phyloP scores from a whole-genome alignment of 2,888 invertebrate genomes.

The Lacanobia wlatinum region DNA sequence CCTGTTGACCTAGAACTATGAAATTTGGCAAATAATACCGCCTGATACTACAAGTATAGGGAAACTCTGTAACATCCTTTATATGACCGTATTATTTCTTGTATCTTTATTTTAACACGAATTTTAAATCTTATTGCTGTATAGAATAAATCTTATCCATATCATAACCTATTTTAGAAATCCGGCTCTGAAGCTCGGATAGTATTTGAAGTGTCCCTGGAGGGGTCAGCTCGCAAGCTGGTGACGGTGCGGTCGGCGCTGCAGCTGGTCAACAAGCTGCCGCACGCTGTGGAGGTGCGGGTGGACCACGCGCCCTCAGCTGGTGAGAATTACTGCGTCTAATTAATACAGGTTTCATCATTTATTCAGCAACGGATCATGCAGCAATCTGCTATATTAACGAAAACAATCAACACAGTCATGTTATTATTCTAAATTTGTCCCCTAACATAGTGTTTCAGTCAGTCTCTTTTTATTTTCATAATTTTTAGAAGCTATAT shows the following conservation, averaged over 20 bases:
- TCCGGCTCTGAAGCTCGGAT: slow-evolving; percentile 93
- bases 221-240: slow-evolving; percentile 98
- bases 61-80: too few species aligned
- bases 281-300: slow-evolving; percentile 91
- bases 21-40: too few species aligned
- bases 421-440: not conserved
- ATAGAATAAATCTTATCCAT: too few species aligned
- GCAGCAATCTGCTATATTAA: too few species aligned
- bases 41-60: too few species aligned
- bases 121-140: too few species aligned
- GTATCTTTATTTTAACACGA: too few species aligned
- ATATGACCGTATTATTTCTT: too few species aligned
- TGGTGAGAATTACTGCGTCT: slow-evolving; percentile 63
- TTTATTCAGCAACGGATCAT: not conserved
- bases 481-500: not conserved
- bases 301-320: slow-evolving; percentile 80
- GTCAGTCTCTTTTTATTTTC: not conserved
- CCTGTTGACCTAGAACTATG: too few species aligned
- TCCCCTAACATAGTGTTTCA: not conserved
- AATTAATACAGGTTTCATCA: not conserved
- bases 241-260: slow-evolving; percentile 98
- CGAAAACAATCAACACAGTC: not conserved
- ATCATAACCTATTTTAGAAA: slow-evolving; percentile 69
- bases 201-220: slow-evolving; percentile 97
- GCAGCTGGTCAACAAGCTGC: slow-evolving; percentile 94